Evolutionary conservation across 2,888 invertebrate species (phyloP), one percentile per base, ranked within the genome.

Genomic region (Actias luna): DNA sequence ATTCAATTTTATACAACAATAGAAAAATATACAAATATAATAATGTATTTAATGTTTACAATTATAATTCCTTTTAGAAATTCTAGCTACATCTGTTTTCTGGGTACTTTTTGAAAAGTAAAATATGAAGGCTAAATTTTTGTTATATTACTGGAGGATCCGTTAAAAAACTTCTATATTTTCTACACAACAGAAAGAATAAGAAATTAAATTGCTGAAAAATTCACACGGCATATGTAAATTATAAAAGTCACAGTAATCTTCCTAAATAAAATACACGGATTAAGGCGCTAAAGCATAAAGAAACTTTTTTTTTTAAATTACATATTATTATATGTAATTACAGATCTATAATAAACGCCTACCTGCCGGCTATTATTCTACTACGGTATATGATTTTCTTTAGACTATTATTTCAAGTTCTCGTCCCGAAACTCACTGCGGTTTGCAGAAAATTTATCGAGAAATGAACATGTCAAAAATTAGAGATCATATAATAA

Each of bases 401-500:
- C n/a, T 55, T 29, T 55, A 7, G 7, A 55, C 29, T 14, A 55
- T n/a, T n/a, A 55, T n/a, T 55, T 29, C 2, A n/a, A 22, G 25
- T 55, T 55, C 14, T 29, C 16, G 16, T 16, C 42, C 42, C 18
- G 18, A 42, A 27, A 12, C 31, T 27, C 18, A 36, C 4, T 31
- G 39, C 18, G 5, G 42, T 39, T 57, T 33, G 58, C 61, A 18
- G 8, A 22, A 46, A 22, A 25, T 46, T 12, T 10, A 25, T 25
- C 14, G n/a, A n/a, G n/a, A n/a, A 25, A 39, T 27, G 16, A 55
- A 35, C 22, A 22, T 63, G n/a, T 12, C 10, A 5, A 36, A 58
- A 14, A n/a, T 77, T 12, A 77, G 70, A 60, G 25, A 64, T 5
- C 46, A 14, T 14, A 58, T 75, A 27, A 22, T 59, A 14, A 63